Conservation (phyloP, 1,140 invertebrate species). For the Heliconius hewitsoni region DNA sequence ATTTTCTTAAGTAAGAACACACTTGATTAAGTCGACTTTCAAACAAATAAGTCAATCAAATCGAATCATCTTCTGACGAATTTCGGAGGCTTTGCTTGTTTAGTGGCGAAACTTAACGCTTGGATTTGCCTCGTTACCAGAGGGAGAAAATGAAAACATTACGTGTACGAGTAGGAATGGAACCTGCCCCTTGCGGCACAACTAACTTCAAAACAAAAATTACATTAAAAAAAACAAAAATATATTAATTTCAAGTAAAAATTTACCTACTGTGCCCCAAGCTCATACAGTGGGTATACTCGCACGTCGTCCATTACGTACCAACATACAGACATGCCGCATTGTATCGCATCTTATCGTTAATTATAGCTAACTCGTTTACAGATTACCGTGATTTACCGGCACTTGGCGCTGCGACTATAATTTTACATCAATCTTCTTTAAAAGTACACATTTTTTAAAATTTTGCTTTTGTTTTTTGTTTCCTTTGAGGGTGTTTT, state of each 20-base stretch:
- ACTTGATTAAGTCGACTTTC: no score
- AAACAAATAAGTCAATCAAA: no score
- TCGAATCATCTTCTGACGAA: no score
- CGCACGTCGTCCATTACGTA: constrained; percentile 46
- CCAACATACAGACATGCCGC: constrained; percentile 43
- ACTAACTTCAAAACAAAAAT: no score
- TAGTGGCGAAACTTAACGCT: no score
- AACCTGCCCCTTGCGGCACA: no score
- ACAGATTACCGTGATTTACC: constrained; percentile 67
- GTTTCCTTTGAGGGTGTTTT: neutral
- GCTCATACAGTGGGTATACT: constrained; percentile 2
- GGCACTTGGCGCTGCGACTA: constrained; percentile 9
- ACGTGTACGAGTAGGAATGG: no score
- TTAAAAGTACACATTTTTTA: neutral
- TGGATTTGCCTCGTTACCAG: no score
- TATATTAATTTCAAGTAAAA: neutral
- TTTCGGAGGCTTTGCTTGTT: no score
- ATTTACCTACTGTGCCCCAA: neutral
- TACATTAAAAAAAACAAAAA: neutral
- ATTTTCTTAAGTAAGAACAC: no score
- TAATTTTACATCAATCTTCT: constrained; percentile 22
- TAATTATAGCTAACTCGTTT: constrained; percentile 64
- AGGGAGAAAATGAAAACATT: no score
- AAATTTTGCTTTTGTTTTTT: neutral
- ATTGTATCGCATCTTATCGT: constrained; percentile 55